These are phyloP conservation scores for Aleiodes leptofemur DNA, from an alignment of 2,888 invertebrate genomes.

Conservation along the genomic window DNA sequence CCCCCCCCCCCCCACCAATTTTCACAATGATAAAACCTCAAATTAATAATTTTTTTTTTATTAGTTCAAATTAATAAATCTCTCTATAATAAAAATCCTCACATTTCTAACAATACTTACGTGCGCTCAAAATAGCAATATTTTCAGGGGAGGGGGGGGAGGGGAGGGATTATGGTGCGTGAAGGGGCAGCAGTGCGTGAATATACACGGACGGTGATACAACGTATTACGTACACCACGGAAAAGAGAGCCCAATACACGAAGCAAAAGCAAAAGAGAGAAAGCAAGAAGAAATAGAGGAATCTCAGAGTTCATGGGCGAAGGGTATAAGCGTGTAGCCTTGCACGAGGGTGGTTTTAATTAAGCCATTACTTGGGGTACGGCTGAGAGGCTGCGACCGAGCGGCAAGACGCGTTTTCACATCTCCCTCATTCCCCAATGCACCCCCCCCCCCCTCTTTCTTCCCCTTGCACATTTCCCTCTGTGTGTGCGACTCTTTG, in stretches of 20 bases:
- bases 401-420: slow-evolving; percentile 53
- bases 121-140: neutral
- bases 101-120: too few species aligned
- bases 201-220: slow-evolving; percentile 39
- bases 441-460: slow-evolving; percentile 36
- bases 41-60: too few species aligned
- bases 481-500: slow-evolving; percentile 55
- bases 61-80: too few species aligned
- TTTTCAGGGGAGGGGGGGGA: neutral
- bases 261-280: slow-evolving; percentile 22
- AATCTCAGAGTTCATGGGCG: slow-evolving; percentile 26
- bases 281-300: slow-evolving; percentile 5
- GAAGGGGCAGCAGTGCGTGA: slow-evolving; percentile 33
- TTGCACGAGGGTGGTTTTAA: slow-evolving; percentile 73
- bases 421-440: slow-evolving; percentile 40
- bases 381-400: slow-evolving; percentile 68
- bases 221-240: slow-evolving; percentile 33
- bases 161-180: slow-evolving; percentile 1
- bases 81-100: too few species aligned
- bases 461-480: slow-evolving; percentile 39
- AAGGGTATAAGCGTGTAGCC: slow-evolving; percentile 50
- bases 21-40: too few species aligned
- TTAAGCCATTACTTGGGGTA: slow-evolving; percentile 73
- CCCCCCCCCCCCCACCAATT: too few species aligned
- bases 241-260: slow-evolving; percentile 14